Base-by-base conservation (phyloP, 2,797 vertebrate species). In the Chaenodraco wilsoni region DNA sequence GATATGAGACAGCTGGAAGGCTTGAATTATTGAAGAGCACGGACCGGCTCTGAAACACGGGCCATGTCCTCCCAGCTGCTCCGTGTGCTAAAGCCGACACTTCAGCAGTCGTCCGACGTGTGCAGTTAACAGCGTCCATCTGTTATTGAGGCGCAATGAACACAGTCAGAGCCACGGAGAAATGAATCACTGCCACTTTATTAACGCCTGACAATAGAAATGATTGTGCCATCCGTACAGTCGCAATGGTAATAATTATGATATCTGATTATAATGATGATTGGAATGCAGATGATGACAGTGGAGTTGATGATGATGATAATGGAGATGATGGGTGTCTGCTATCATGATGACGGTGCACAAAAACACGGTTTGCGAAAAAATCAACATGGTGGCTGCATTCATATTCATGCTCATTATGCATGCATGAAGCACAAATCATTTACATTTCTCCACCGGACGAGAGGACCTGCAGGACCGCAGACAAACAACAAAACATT, bases 21-120 rank as follows among this genome's bases (percentile, higher is more conserved):
- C 84, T 79, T 93, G 92, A 94, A 94, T 93, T 93, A 93, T 93
- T 94, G 91, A 93, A 88, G 88, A 92, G 84, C 81, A 63, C n/a
- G 65, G 87, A 87, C 84, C 79, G 31, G 83, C 83, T 89, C 91
- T 73, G 86, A 88, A 91, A 90, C 88, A 78, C 70, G 66, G 89
- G 88, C 91, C 87, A 55, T 84, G 87, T 92, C 88, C 87, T 84
- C 87, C 79, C 92, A 92, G 91, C 92, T 93, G 93, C 91, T 92
- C 78, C 64, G 54, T 81, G 84, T 59, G 89, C 87, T 71, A 72
- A 88, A 91, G 88, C 85, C 75, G 86, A 90, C 90, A 91, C 91
- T 92, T 89, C 82, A 82, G 86, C 91, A 90, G 89, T 88, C 80
- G 85, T 91, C 90, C 90, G 89, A 90, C 88, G 73, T 86, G 90